Conservation (phyloP, 2,113 vertebrate species). For the Pithys albifrons region DNA sequence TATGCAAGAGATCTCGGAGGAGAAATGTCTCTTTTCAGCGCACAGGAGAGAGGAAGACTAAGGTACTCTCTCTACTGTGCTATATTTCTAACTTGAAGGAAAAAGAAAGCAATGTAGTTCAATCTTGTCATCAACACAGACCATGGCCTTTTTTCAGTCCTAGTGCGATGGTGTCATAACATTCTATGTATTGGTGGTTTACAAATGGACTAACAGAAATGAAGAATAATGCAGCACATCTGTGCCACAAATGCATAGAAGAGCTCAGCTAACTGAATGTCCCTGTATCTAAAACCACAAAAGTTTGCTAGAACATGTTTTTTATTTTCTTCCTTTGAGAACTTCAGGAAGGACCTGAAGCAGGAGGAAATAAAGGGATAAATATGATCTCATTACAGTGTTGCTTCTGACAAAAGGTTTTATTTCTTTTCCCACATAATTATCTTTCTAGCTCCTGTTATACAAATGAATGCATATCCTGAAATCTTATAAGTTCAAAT, state of each 20-base stretch:
- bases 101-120: background rate
- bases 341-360: conserved; percentile 16
- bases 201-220: background rate
- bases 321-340: conserved; percentile 37
- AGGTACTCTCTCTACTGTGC: background rate
- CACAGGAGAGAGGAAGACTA: background rate
- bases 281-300: background rate
- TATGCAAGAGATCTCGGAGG: background rate
- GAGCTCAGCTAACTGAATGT: background rate
- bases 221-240: background rate
- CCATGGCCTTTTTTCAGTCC: background rate
- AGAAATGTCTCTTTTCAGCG: background rate
- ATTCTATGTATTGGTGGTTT: background rate
- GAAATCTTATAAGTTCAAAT: background rate
- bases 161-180: background rate
- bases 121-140: background rate
- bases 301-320: conserved; percentile 5
- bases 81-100: background rate
- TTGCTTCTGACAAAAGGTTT: conserved; percentile 20
- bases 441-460: background rate
- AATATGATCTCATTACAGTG: background rate
- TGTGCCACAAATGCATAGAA: background rate
- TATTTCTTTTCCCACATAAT: conserved; percentile 34
- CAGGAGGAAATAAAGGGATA: background rate
- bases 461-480: background rate